phyloP scores from a whole-genome alignment of 2,888 invertebrate genomes.

The Tuberolachnus salignus region DNA sequence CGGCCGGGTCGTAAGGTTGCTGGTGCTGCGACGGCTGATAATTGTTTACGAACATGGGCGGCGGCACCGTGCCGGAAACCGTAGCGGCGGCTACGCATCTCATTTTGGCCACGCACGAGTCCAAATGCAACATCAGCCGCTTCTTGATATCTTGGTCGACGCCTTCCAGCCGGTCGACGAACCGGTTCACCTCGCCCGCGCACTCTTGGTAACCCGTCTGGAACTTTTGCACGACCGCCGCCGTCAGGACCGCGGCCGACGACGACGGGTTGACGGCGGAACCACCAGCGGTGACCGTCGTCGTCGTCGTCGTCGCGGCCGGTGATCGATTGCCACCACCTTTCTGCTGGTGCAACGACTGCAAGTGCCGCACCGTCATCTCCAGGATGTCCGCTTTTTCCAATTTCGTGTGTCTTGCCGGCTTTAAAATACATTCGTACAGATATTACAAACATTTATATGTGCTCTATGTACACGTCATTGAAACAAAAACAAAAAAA shows the following conservation, averaged over 20 bases:
- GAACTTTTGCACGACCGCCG: conserved; percentile 82
- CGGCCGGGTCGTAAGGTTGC: conserved; percentile 59
- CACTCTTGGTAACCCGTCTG: conserved; percentile 88
- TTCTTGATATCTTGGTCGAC: conserved; percentile 69
- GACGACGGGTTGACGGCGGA: conserved; percentile 42
- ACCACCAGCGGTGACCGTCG: conserved; percentile 69
- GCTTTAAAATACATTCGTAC: conserved; percentile 65
- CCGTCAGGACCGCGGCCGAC: conserved; percentile 78
- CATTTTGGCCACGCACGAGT: conserved; percentile 70
- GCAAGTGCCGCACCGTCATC: conserved; percentile 91
- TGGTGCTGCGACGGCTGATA: conserved; percentile 61
- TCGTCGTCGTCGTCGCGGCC: conserved; percentile 71
- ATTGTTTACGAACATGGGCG: conserved; percentile 62
- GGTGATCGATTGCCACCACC: conserved; percentile 65
- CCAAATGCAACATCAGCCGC: conserved; percentile 72
- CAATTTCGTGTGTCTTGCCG: conserved; percentile 88
- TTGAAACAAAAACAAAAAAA: too few relatives aligned
- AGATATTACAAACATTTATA: background rate
- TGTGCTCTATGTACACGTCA: too few relatives aligned
- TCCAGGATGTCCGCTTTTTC: conserved; percentile 96
- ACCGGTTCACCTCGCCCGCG: conserved; percentile 73
- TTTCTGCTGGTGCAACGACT: conserved; percentile 75
- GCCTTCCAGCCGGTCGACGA: conserved; percentile 72
- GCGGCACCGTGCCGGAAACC: conserved; percentile 61
- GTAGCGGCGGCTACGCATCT: conserved; percentile 65